A percentile compares a stretch with the other conserved stretches of the same genome.
These are phyloP conservation scores for Crotalus horridus DNA, from an alignment of 2,113 vertebrate species.

Conservation along the genomic window DNA sequence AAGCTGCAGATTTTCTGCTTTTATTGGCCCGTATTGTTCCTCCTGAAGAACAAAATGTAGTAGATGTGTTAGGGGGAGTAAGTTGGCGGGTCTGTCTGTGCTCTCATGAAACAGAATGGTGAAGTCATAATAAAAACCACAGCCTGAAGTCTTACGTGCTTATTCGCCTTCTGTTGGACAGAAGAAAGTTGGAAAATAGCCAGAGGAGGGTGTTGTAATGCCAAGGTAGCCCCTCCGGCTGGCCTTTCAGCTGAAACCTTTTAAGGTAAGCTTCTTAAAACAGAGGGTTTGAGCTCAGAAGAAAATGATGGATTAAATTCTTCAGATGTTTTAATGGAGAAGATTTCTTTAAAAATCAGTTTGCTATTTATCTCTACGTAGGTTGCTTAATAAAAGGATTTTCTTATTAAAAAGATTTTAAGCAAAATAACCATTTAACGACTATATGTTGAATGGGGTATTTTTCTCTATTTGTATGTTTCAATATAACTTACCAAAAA, in stretches of 20 bases:
- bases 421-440: conserved; percentile 80
- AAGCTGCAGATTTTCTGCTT: conserved; percentile 75
- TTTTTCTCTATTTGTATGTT: conserved; percentile 80
- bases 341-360: conserved; percentile 75
- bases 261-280: conserved; percentile 51
- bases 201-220: conserved; percentile 47
- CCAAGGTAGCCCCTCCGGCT: conserved; percentile 54
- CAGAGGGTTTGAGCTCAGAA: conserved; percentile 51
- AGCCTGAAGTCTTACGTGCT: conserved; percentile 59
- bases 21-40: conserved; percentile 70
- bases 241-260: conserved; percentile 64
- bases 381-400: conserved; percentile 74
- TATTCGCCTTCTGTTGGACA: conserved; percentile 69
- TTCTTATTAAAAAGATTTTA: conserved; percentile 78
- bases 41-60: conserved; percentile 73
- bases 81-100: conserved; percentile 68
- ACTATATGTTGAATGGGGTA: conserved; percentile 78
- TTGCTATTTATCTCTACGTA: conserved; percentile 80
- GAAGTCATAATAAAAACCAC: conserved; percentile 44
- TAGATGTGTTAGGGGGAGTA: conserved; percentile 63
- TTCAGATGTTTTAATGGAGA: conserved; percentile 70
- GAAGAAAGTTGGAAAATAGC: conserved; percentile 63
- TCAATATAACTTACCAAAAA: conserved; percentile 71
- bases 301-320: conserved; percentile 66
- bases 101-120: conserved; percentile 61